Evolutionary conservation across 2,797 vertebrate genomes (phyloP).

Genomic region (Lepus townsendii): DNA sequence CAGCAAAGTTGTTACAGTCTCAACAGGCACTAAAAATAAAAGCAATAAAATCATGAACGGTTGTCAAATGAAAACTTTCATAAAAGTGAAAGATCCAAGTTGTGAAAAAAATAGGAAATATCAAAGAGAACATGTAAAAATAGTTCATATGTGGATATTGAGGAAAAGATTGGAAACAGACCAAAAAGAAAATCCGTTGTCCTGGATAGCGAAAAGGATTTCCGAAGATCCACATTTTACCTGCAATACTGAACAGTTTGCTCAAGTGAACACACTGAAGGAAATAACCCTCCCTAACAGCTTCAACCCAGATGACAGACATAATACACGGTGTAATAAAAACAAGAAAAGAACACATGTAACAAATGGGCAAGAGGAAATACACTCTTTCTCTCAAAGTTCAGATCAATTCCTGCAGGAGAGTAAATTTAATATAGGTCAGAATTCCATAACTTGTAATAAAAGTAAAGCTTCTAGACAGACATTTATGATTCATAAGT

Average conservation of each 20-base stretch:
- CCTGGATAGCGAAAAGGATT: neutral
- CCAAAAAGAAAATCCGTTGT: constrained; percentile 51
- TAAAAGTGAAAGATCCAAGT: constrained; percentile 85
- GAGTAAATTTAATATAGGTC: constrained; percentile 37
- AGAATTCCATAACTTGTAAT: constrained; percentile 28
- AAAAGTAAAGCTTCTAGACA: constrained; percentile 66
- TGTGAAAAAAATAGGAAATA: constrained; percentile 81
- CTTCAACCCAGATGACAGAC: constrained; percentile 44
- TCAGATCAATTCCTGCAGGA: constrained; percentile 56
- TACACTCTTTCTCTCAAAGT: neutral
- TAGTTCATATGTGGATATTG: constrained; percentile 48
- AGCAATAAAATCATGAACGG: constrained; percentile 73
- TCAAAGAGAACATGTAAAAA: constrained; percentile 76
- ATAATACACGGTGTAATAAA: constrained; percentile 47
- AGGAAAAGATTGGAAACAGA: constrained; percentile 62
- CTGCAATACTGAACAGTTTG: constrained; percentile 60
- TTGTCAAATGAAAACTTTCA: constrained; percentile 81
- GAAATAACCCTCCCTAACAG: constrained; percentile 50
- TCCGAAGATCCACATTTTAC: constrained; percentile 59
- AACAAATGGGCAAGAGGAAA: constrained; percentile 44
- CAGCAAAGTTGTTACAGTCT: constrained; percentile 85
- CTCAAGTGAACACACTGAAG: constrained; percentile 38
- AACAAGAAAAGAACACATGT: constrained; percentile 50
- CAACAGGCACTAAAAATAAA: constrained; percentile 80
- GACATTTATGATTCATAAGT: constrained; percentile 72